Conservation (phyloP, 2,113 vertebrate genomes). For the Nothobranchius kuhntae region DNA sequence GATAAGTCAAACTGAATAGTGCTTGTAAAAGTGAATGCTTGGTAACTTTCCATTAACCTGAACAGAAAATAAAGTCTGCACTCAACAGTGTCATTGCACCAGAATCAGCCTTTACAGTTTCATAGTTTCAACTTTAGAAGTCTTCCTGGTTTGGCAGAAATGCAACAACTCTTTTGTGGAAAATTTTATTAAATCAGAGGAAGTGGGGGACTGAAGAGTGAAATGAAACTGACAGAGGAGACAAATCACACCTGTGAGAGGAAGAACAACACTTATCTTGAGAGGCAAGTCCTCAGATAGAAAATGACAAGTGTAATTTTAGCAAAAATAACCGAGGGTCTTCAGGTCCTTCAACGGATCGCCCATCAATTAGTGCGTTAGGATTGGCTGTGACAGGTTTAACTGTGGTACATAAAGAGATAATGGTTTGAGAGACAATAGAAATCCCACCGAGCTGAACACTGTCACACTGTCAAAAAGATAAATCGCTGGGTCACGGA, state of each 20-base stretch:
- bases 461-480: conserved; percentile 74
- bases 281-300: conserved; percentile 68
- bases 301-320: conserved; percentile 81
- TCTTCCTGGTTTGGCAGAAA: not conserved
- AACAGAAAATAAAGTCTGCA: not conserved
- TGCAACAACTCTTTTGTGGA: conserved; percentile 4
- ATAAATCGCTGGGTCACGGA: conserved; percentile 75
- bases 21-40: not conserved
- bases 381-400: conserved; percentile 77
- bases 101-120: not conserved
- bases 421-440: conserved; percentile 75
- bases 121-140: not conserved
- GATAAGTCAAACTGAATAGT: not conserved
- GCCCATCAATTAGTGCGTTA: conserved; percentile 72
- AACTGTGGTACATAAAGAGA: conserved; percentile 69
- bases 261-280: conserved; percentile 53
- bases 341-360: conserved; percentile 51
- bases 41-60: not conserved
- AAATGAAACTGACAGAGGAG: conserved; percentile 42
- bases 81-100: not conserved
- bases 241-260: conserved; percentile 49
- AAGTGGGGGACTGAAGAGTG: conserved; percentile 5
- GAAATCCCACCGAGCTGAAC: conserved; percentile 55
- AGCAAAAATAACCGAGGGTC: conserved; percentile 59
- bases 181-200: conserved; percentile 19